Evolutionary conservation across 2,113 vertebrate genomes (phyloP), one percentile per base, ranked within the genome.

Genomic region (Oreamnos americanus): DNA sequence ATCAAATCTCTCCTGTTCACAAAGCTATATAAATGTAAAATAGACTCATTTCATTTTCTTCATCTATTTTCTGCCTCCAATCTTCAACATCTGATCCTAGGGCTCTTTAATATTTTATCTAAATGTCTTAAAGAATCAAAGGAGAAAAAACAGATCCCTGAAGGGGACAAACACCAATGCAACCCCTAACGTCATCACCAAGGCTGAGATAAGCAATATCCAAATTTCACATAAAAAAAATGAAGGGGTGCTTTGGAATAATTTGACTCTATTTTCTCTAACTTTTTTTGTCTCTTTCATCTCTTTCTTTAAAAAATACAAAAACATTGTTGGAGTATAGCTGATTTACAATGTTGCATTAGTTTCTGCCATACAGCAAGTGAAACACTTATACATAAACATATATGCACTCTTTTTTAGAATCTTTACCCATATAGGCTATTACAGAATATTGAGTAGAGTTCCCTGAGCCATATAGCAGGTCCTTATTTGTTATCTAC

Each of bases 1-100:
- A 43, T 83, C 51, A n/a, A 91, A 67, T 25, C 45, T 93, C 87
- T 91, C 92, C 82, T 83, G 82, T 49, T 76, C 78, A 84, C 26
- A 79, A 57, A 94, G 87, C 91, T 93, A 92, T 90, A 93, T 93
- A 96, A 87, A 87, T 92, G 90, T 96, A 97, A 96, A 96, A 82
- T 62, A 96, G 82, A 85, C 64, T 96, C 81, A 76, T 94, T 93
- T 92, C 51, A 78, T 88, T 76, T 86, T 78, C 85, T 82, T 91
- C 64, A 87, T 81, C 67, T 36, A 82, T 88, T 94, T 94, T 45
- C 94, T 58, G 36, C 19, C 74, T 96, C 83, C 51, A 71, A 17
- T 89, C 83, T 83, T 47, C 3, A 51, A 71, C 23, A 93, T 79
- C 87, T 92, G 79, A 94, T 90, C 83, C 60, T 45, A 6, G 53